Conservation (phyloP, 1,140 invertebrate species). For the Sarcophaga peregrina region DNA sequence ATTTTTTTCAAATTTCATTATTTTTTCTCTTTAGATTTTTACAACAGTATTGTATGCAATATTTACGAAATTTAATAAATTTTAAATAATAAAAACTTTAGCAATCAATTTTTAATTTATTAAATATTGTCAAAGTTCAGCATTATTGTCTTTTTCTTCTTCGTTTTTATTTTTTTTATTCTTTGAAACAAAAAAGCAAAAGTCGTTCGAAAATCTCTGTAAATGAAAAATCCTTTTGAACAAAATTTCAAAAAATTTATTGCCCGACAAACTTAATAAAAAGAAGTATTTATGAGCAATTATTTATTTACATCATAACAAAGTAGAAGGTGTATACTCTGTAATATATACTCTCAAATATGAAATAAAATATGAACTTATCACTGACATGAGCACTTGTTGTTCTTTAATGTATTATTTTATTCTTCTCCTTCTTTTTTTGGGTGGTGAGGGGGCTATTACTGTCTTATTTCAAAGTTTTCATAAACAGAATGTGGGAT, state of each 20-base stretch:
- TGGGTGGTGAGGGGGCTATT: too few relatives aligned
- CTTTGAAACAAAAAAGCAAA: background rate
- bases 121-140: background rate
- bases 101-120: constrained; percentile 9
- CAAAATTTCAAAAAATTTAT: background rate
- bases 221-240: background rate
- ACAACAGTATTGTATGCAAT: background rate
- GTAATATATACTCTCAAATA: too few relatives aligned
- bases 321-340: background rate
- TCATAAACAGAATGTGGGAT: too few relatives aligned
- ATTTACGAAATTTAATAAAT: background rate
- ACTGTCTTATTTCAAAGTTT: too few relatives aligned
- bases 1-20: too few relatives aligned
- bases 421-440: background rate
- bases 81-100: background rate
- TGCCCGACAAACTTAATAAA: background rate
- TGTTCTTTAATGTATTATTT: background rate
- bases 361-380: background rate
- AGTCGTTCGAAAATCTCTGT: background rate
- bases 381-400: background rate
- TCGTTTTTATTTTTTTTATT: background rate
- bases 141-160: background rate
- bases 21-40: too few relatives aligned
- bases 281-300: constrained; percentile 10
- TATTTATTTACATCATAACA: background rate